A percentile compares a stretch with the other conserved stretches of the same genome.
Evolutionary conservation across 2,888 invertebrate genomes (phyloP).

Genomic region (Limulus polyphemus): DNA sequence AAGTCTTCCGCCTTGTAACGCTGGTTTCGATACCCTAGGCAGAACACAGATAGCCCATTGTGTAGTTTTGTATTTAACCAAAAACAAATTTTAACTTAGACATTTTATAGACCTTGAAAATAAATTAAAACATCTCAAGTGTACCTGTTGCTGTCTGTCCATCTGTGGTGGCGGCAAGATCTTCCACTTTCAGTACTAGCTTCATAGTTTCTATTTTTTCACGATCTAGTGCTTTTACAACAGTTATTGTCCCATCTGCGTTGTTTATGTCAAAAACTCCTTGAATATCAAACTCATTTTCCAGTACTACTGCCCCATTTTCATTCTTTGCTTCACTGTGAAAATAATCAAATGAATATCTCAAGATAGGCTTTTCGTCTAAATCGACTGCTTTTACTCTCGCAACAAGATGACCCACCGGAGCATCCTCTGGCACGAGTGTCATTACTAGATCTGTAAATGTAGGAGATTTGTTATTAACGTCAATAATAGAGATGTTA

Average conservation of each 20-base stretch:
- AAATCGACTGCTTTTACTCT: constrained; percentile 61
- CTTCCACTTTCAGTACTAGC: constrained; percentile 64
- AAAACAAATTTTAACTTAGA: not conserved
- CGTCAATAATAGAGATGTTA: constrained; percentile 73
- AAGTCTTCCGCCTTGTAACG: too few species aligned
- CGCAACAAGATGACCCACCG: constrained; percentile 48
- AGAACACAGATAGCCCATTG: too few species aligned
- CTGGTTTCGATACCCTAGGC: too few species aligned
- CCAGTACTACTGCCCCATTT: constrained; percentile 58
- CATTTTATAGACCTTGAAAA: not conserved
- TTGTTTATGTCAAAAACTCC: constrained; percentile 60
- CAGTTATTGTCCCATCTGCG: constrained; percentile 57
- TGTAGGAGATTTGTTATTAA: constrained; percentile 77
- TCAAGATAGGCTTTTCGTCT: constrained; percentile 62
- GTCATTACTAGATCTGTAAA: constrained; percentile 41
- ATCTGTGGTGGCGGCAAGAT: constrained; percentile 63
- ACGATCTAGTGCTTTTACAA: constrained; percentile 59
- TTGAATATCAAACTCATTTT: constrained; percentile 58
- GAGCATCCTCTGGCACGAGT: constrained; percentile 60
- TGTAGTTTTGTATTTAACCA: too few species aligned
- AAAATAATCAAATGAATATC: constrained; percentile 57
- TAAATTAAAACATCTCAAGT: constrained; percentile 7
- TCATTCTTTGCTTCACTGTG: constrained; percentile 66
- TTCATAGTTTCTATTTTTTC: constrained; percentile 68
- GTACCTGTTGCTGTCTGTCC: constrained; percentile 58